Base-by-base conservation (phyloP, 2,113 vertebrate species). In the Entosphenus tridentatus region DNA sequence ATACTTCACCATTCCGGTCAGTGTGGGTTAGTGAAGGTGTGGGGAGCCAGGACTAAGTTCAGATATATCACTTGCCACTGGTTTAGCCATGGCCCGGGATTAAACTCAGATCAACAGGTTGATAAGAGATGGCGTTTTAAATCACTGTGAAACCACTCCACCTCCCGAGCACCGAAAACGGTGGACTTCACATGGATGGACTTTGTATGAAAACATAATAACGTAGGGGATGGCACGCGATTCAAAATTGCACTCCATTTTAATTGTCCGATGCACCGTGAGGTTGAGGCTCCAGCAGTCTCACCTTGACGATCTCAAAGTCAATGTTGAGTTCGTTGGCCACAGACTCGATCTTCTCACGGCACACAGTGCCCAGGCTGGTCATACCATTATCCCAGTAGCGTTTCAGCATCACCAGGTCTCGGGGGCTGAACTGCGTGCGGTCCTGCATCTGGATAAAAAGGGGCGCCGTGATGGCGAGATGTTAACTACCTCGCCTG, bases 301-400 rank as follows among this genome's bases (percentile, higher is more conserved):
- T 82, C 82, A 97, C 93, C 90, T 92, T 87, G 75, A 98, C 85
- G 80, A 98, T 98, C 83, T 98, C 93, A 80, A 86, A 86, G 84
- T 98, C 93, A 74, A 98, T 89, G 70, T 79, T 88, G 77, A 96
- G 84, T 71, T 95, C 86, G 72, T 81, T 82, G 70, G 90, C 86
- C 71, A 95, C 89, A 57, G 90, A 88, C 70, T 85, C 83, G 75
- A 96, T 98, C 82, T 98, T 98, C 78, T 96, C 89, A 80, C 84
- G 82, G 82, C 93, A 98, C 72, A 98, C 85, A 56, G 88, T 92
- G 72, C 92, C 93, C 80, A 96, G 81, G 75, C 92, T 98, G 75
- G 93, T 98, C 92, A 96, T 98, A 73, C 93, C 93, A 74, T 87
- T 83, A 78, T 96, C 92, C 93, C 93, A 98, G 78, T 89, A 98